Conservation (phyloP, 2,113 vertebrate species). For the Rallus limicola region DNA sequence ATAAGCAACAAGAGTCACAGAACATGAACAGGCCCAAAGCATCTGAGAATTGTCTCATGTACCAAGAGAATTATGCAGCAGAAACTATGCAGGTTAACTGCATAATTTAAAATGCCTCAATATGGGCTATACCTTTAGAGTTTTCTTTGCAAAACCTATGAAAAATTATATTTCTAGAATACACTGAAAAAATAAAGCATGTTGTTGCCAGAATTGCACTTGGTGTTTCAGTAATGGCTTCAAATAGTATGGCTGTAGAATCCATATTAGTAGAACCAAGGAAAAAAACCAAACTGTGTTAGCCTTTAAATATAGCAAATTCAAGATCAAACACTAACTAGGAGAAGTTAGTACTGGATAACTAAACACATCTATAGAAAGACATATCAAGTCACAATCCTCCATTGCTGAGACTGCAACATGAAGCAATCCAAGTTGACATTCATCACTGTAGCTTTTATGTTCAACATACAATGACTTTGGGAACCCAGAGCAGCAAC, state of each 20-base stretch:
- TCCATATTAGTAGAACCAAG: not conserved
- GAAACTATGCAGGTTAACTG: not conserved
- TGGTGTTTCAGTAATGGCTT: not conserved
- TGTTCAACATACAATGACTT: not conserved
- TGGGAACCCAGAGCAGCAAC: not conserved
- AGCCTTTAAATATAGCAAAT: not conserved
- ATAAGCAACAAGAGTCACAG: not conserved
- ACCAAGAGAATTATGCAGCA: not conserved
- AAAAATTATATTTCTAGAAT: not conserved
- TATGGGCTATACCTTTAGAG: not conserved
- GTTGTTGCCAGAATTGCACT: not conserved
- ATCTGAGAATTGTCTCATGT: not conserved
- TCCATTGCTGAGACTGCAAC: not conserved
- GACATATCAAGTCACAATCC: not conserved
- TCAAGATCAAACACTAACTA: not conserved
- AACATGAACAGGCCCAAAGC: not conserved
- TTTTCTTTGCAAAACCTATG: not conserved
- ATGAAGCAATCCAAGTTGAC: not conserved
- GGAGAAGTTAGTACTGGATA: not conserved
- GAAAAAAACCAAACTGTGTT: not conserved
- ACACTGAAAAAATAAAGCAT: not conserved
- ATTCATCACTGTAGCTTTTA: not conserved
- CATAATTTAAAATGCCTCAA: not conserved
- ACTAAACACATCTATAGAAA: not conserved
- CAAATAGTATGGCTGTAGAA: not conserved